phyloP scores from a whole-genome alignment of 2,113 vertebrate genomes.

The Candoia aspera region DNA sequence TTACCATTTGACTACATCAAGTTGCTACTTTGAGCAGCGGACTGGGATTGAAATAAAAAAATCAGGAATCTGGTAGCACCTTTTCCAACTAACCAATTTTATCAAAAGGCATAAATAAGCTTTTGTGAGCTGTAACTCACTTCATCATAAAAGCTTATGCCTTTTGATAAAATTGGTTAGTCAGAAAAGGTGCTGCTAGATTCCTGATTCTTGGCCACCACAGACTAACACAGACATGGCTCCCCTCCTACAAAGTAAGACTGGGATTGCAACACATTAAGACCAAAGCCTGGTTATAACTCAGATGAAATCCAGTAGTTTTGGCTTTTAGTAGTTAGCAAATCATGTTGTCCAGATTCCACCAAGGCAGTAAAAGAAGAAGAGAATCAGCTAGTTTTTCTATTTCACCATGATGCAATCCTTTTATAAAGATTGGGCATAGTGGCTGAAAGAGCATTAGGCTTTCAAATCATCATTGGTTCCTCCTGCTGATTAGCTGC shows the following conservation, averaged over 20 bases:
- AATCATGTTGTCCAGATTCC: neutral
- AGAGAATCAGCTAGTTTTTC: neutral
- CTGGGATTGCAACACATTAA: neutral
- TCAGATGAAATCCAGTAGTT: too few relatives aligned
- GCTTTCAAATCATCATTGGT: fast-evolving
- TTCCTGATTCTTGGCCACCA: neutral
- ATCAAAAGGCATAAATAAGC: too few relatives aligned
- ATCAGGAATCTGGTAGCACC: too few relatives aligned
- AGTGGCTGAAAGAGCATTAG: neutral
- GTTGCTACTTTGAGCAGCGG: too few relatives aligned
- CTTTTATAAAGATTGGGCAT: neutral
- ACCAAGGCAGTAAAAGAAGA: neutral
- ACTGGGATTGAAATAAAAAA: too few relatives aligned
- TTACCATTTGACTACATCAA: too few relatives aligned
- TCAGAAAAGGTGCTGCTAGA: neutral
- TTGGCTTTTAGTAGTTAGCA: neutral
- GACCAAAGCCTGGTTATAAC: neutral
- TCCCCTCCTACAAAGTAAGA: neutral
- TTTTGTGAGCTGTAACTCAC: too few relatives aligned
- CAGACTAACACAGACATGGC: neutral
- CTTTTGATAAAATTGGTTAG: neutral
- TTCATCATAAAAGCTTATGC: too few relatives aligned
- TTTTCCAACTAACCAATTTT: too few relatives aligned
- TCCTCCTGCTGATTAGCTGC: neutral
- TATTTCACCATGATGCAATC: neutral